Percentiles rank a stretch among this genome's conserved stretches.
Evolutionary conservation across 2,888 invertebrate species (phyloP).

Genomic region (Acrobasis repandana): DNA sequence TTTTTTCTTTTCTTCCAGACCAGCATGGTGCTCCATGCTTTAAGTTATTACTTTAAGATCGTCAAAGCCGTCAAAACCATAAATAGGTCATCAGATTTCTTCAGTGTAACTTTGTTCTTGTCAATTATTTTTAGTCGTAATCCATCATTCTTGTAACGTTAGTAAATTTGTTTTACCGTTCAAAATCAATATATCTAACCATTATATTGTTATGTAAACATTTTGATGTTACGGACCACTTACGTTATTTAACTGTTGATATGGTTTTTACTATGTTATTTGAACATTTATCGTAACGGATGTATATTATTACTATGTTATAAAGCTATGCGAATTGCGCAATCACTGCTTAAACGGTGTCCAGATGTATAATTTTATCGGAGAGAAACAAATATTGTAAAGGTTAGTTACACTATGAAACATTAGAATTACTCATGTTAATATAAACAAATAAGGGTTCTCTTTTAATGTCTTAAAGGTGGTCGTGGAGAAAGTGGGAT

Average conservation of each 20-base stretch:
- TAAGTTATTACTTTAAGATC: too few species aligned
- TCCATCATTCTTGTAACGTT: too few species aligned
- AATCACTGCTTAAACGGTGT: conserved; percentile 51
- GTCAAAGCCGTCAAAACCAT: too few species aligned
- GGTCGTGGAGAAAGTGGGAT: too few species aligned
- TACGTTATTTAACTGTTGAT: conserved; percentile 27
- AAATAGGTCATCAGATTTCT: too few species aligned
- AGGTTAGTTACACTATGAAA: conserved; percentile 36
- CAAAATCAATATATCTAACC: background rate
- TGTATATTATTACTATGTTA: conserved; percentile 60
- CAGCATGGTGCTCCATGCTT: too few species aligned
- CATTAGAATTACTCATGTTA: too few species aligned
- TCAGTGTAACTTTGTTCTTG: too few species aligned
- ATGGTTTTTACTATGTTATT: conserved; percentile 54
- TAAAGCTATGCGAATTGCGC: conserved; percentile 55
- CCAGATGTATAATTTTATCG: conserved; percentile 60
- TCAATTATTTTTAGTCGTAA: too few species aligned
- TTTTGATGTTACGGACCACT: conserved; percentile 7
- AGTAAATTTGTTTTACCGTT: background rate
- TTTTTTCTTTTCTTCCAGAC: too few species aligned
- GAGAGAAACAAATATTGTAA: conserved; percentile 61
- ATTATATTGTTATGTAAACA: conserved; percentile 13
- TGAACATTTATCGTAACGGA: conserved; percentile 54
- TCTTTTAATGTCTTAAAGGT: too few species aligned
- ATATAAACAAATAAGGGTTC: too few species aligned